These are phyloP conservation scores for Pelosia muscerda DNA, from an alignment of 2,888 invertebrate genomes.

Conservation along the genomic window DNA sequence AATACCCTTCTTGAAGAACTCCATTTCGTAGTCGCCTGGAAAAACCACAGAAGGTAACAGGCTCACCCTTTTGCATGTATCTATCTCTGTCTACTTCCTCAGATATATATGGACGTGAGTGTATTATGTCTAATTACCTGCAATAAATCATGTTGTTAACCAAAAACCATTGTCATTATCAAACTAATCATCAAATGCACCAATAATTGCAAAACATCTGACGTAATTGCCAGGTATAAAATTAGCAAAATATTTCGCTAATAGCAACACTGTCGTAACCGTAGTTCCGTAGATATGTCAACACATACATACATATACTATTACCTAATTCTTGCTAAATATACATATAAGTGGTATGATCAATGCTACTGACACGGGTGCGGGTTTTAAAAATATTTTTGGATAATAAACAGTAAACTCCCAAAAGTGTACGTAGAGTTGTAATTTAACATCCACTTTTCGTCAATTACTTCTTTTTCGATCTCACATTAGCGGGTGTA, in stretches of 20 bases:
- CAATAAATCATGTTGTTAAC: slow-evolving; percentile 28
- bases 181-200: slow-evolving; percentile 32
- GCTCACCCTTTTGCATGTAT: background rate
- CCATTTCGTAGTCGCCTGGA: no score
- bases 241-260: slow-evolving; percentile 73
- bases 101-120: background rate
- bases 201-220: slow-evolving; percentile 43
- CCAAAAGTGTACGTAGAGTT: no score
- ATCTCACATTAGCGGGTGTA: no score
- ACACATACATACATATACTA: slow-evolving; percentile 67
- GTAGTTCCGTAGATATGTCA: slow-evolving; percentile 82
- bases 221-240: slow-evolving; percentile 59
- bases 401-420: background rate
- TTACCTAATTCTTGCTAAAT: slow-evolving; percentile 79
- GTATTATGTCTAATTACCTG: background rate
- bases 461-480: no score
- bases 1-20: no score
- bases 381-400: slow-evolving; percentile 8
- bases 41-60: no score
- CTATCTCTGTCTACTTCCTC: background rate
- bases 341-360: slow-evolving; percentile 73
- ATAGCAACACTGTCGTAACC: slow-evolving; percentile 66
- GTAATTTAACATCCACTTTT: no score
- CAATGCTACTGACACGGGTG: slow-evolving; percentile 47
- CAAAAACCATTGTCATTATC: background rate